These are phyloP conservation scores for Notospermus geniculatus DNA, from an alignment of 1,140 invertebrate species.

Conservation along the genomic window DNA sequence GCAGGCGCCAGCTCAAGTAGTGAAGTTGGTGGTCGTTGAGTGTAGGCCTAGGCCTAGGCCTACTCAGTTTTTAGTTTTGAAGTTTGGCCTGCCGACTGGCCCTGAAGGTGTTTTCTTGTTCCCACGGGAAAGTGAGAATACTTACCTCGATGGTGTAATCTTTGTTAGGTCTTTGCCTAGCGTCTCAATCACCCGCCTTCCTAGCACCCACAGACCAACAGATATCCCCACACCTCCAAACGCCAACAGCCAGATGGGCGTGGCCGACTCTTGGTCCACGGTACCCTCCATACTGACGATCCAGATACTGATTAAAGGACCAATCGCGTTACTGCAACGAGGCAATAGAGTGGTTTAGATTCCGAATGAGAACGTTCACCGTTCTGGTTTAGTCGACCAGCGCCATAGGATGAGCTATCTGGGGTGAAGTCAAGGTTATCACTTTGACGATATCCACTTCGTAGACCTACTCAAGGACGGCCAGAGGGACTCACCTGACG, in stretches of 20 bases:
- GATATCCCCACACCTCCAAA: slow-evolving; percentile 96
- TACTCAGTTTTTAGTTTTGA: no score
- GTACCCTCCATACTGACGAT: slow-evolving; percentile 77
- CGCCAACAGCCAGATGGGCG: slow-evolving; percentile 85
- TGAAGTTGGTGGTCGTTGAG: no score
- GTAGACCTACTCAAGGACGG: no score
- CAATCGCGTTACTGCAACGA: slow-evolving; percentile 87
- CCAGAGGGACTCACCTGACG: slow-evolving; percentile 68
- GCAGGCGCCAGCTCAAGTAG: no score
- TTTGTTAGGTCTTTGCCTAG: slow-evolving; percentile 95
- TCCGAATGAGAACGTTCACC: no score
- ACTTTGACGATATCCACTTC: no score
- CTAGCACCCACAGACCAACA: slow-evolving; percentile 93
- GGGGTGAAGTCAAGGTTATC: no score
- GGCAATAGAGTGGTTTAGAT: slow-evolving; percentile 14
- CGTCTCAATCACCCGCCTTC: slow-evolving; percentile 91
- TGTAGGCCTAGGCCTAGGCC: no score
- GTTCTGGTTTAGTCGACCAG: no score
- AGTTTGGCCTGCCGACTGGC: no score
- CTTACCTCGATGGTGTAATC: slow-evolving; percentile 92
- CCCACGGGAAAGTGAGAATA: slow-evolving; percentile 15
- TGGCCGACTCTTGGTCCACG: slow-evolving; percentile 73
- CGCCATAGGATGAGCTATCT: not conserved
- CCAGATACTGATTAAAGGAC: slow-evolving; percentile 94
- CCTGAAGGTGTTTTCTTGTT: no score